Evolutionary conservation across 2,113 vertebrate genomes (phyloP), one percentile per base, ranked within the genome.

Genomic region (Salvelinus fontinalis): DNA sequence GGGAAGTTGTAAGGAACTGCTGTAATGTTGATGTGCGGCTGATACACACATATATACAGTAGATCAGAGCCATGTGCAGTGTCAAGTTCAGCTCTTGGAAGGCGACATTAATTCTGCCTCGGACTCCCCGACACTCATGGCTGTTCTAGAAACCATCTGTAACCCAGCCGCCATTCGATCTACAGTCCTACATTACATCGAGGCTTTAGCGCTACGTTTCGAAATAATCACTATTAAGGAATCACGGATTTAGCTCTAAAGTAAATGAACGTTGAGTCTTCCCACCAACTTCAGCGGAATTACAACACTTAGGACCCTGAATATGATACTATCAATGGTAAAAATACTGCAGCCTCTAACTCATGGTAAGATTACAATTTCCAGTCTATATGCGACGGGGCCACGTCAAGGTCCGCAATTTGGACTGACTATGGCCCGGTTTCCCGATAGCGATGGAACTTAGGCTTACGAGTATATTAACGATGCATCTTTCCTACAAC

Each of bases 31-130:
- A 62, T 68, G 8, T 24, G 66, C 75, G 54, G 24, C 48, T 48
- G 18, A 29, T n/a, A 51, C 26, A 77, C 71, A 81, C 77, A 34
- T 0, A 34, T 0, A 34, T 34, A 34, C 34, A 34, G 34, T 7
- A 79, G 75, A 78, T 48, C 75, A 57, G 22, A n/a, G 76, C 74
- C 59, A 68, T 78, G 81, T 80, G 74, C 22, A 68, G 44, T 24
- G 76, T 90, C 81, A 18, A 9, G 74, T 89, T 88, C 31, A 62
- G 27, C 88, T 91, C 85, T 77, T 67, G 67, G 86, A 90, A 88
- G 74, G 68, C 75, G 60, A 51, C 48, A 68, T 34, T 51, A 27
- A 51, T 27, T 70, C 26, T 39, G 7, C 39, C 39, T 9, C 39
- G 12, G 39, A 44, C 39, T 73, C 26, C 26, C 49, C 2, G 9